phyloP scores from a whole-genome alignment of 1,140 invertebrate species.

The Ganaspis sp. region DNA sequence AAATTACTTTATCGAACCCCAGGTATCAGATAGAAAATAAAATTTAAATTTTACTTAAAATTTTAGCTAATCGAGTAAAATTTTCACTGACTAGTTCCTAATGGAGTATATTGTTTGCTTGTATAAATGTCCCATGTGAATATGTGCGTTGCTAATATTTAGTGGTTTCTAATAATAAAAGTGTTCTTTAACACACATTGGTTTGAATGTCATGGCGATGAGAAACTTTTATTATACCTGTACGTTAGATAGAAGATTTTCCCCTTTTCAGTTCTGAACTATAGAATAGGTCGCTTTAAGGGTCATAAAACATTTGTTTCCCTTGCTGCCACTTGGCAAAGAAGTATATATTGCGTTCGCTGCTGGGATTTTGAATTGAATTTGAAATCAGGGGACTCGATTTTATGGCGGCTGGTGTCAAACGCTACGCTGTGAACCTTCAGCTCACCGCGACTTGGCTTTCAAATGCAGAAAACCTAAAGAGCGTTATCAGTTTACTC shows the following conservation, averaged over 20 bases:
- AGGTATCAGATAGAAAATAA: no score
- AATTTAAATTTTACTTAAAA: no score
- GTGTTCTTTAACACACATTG: background rate
- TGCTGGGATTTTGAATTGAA: conserved; percentile 69
- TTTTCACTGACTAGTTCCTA: no score
- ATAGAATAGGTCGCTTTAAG: conserved; percentile 66
- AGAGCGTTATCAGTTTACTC: conserved; percentile 55
- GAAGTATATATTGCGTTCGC: conserved; percentile 59
- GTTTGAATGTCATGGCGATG: background rate
- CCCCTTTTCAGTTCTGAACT: conserved; percentile 46
- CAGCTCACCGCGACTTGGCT: conserved; percentile 38
- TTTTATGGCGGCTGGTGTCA: conserved; percentile 68
- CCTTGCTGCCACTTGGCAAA: conserved; percentile 48
- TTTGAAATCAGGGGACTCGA: conserved; percentile 70
- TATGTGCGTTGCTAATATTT: no score
- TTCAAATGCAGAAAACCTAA: conserved; percentile 32
- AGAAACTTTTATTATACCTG: conserved; percentile 14
- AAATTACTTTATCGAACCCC: no score
- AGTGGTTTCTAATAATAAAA: no score
- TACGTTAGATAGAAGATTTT: conserved; percentile 3
- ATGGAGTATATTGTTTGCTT: no score
- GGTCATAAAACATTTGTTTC: conserved; percentile 73
- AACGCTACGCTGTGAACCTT: conserved; percentile 53
- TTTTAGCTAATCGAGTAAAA: no score
- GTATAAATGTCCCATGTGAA: no score